Percentiles rank a stretch among this genome's conserved stretches.
Conservation (phyloP, 2,113 vertebrate genomes). For the Pogonocichla stellata region DNA sequence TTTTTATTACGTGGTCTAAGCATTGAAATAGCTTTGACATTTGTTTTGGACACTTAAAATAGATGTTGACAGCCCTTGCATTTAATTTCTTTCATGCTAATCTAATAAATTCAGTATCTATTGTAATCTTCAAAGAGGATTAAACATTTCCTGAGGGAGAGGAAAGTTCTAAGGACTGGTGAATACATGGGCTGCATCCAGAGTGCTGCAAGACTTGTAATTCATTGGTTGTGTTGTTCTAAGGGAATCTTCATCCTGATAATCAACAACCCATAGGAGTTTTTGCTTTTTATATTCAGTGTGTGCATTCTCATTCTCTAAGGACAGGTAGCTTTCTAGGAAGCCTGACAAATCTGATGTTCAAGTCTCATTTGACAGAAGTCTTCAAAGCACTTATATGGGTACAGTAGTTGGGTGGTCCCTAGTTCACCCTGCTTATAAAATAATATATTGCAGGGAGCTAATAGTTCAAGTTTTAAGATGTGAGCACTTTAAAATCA, state of each 20-base stretch:
- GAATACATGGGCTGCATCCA: background rate
- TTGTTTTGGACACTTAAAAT: background rate
- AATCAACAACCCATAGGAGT: background rate
- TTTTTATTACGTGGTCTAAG: background rate
- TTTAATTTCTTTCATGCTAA: constrained; percentile 5
- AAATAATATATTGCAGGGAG: background rate
- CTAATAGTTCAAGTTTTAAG: background rate
- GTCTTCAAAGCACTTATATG: background rate
- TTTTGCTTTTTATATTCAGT: background rate
- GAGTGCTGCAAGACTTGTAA: background rate
- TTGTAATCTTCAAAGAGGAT: constrained; percentile 21
- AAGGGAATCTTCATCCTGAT: background rate
- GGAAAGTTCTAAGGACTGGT: fast-evolving
- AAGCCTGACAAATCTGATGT: background rate
- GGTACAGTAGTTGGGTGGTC: background rate
- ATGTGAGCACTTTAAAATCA: constrained; percentile 39
- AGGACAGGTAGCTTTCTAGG: background rate
- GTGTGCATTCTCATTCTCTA: background rate
- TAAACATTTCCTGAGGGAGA: background rate
- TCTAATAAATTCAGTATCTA: constrained; percentile 16
- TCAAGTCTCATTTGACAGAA: background rate
- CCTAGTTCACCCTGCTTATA: background rate
- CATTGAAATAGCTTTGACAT: background rate
- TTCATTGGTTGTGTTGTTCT: background rate
- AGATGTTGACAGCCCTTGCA: background rate